Conservation (phyloP, 2,113 vertebrate genomes). For the Narcine bancroftii region DNA sequence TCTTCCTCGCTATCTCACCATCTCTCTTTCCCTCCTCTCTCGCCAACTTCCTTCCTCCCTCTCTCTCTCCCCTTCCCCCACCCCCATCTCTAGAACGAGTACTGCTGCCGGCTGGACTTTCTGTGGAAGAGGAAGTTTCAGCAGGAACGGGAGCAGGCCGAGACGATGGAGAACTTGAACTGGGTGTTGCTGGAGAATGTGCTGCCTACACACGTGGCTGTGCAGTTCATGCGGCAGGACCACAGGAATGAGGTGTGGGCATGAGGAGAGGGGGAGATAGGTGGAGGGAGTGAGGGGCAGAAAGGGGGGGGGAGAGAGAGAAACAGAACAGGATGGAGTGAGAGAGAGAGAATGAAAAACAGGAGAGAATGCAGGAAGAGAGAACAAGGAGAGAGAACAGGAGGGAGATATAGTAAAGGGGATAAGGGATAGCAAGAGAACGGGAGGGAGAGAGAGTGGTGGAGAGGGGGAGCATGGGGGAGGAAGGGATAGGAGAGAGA, state of each 20-base stretch:
- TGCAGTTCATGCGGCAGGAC: slow-evolving; percentile 72
- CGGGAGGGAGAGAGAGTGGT: not conserved
- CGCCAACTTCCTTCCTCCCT: not conserved
- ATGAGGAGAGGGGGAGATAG: not conserved
- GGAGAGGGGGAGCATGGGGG: not conserved
- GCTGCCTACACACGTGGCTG: slow-evolving; percentile 70
- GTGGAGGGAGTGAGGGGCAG: not conserved
- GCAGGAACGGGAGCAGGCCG: slow-evolving; percentile 68
- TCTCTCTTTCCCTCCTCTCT: not conserved
- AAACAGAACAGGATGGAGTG: not conserved
- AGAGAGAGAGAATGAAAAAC: not conserved
- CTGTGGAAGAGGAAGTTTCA: slow-evolving; percentile 71
- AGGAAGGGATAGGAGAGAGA: not conserved
- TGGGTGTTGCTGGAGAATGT: slow-evolving; percentile 78
- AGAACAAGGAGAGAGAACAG: not conserved
- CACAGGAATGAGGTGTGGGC: slow-evolving; percentile 64
- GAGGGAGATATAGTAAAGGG: not conserved
- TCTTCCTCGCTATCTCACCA: too few relatives aligned
- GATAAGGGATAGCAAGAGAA: not conserved
- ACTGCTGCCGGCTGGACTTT: slow-evolving; percentile 75
- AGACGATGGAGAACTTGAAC: slow-evolving; percentile 79
- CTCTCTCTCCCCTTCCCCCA: not conserved
- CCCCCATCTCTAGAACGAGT: slow-evolving; percentile 61
- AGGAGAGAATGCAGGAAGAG: not conserved
- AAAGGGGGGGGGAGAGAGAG: not conserved